Evolutionary conservation across 23 tunicate species (phyloP).

Genomic region (Diplosoma virens): DNA sequence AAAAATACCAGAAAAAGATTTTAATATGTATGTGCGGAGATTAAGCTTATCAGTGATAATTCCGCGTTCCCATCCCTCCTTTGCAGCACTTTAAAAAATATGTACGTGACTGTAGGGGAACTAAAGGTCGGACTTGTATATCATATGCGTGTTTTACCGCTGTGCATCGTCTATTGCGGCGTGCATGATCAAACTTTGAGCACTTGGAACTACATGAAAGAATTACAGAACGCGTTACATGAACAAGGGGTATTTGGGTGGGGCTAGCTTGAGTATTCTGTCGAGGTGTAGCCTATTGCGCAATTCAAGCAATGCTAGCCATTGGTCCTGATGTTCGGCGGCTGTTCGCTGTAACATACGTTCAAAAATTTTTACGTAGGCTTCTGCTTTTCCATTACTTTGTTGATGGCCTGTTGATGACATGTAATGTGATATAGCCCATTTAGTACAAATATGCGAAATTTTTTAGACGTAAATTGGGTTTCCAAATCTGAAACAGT

Average conservation of each 20-base stretch:
- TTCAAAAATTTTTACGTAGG: background rate
- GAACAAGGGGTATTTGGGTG: constrained; percentile 8
- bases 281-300: constrained; percentile 32
- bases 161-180: background rate
- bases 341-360: background rate
- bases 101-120: too few relatives aligned
- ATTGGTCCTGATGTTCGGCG: constrained; percentile 13
- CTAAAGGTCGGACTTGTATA: background rate
- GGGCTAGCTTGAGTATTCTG: constrained; percentile 11
- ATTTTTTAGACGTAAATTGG: constrained; percentile 21
- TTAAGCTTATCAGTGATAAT: too few relatives aligned
- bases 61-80: too few relatives aligned
- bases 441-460: background rate
- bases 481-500: constrained; percentile 5
- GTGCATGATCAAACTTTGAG: background rate
- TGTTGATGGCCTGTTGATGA: constrained; percentile 33
- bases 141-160: background rate
- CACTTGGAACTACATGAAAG: background rate
- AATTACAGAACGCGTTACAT: too few relatives aligned
- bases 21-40: too few relatives aligned
- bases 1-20: too few relatives aligned
- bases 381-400: constrained; percentile 31
- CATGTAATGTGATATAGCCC: constrained; percentile 20
- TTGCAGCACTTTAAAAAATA: too few relatives aligned
- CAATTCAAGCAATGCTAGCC: constrained; percentile 16